Percentiles rank a stretch among this genome's conserved stretches.
phyloP scores from a whole-genome alignment of 2,888 invertebrate genomes.

The Trypoxylon attenuatum region DNA sequence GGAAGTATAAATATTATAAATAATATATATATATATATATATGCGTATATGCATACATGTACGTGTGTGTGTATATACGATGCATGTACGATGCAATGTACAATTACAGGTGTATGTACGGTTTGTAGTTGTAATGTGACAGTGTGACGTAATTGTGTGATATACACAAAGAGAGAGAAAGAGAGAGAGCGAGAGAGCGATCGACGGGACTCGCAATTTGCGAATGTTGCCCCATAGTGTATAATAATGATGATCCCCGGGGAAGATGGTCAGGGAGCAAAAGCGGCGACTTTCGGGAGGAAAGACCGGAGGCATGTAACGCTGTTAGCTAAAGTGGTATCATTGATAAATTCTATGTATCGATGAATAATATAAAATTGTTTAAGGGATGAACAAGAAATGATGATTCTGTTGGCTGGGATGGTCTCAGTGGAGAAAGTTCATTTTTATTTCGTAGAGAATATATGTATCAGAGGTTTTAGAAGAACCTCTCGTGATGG shows the following conservation, averaged over 20 bases:
- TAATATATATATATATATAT: neutral
- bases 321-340: constrained; percentile 61
- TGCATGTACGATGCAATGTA: constrained; percentile 36
- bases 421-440: neutral
- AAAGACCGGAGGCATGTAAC: constrained; percentile 43
- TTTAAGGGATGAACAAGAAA: constrained; percentile 61
- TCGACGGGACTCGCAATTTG: constrained; percentile 4
- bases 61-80: neutral
- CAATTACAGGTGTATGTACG: constrained; percentile 46
- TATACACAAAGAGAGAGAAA: constrained; percentile 25
- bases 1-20: neutral
- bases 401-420: too few species aligned
- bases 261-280: constrained; percentile 14
- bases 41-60: neutral
- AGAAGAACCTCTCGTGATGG: too few species aligned
- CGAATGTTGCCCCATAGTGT: neutral
- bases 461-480: neutral
- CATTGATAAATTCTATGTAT: constrained; percentile 69
- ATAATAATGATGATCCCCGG: constrained; percentile 43
- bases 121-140: constrained; percentile 43
- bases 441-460: neutral
- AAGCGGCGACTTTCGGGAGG: constrained; percentile 30
- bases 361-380: constrained; percentile 70
- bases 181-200: constrained; percentile 15
- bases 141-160: constrained; percentile 19